These are phyloP conservation scores for Helicolenus hilgendorfi DNA, from an alignment of 2,797 vertebrate species.

Conservation along the genomic window DNA sequence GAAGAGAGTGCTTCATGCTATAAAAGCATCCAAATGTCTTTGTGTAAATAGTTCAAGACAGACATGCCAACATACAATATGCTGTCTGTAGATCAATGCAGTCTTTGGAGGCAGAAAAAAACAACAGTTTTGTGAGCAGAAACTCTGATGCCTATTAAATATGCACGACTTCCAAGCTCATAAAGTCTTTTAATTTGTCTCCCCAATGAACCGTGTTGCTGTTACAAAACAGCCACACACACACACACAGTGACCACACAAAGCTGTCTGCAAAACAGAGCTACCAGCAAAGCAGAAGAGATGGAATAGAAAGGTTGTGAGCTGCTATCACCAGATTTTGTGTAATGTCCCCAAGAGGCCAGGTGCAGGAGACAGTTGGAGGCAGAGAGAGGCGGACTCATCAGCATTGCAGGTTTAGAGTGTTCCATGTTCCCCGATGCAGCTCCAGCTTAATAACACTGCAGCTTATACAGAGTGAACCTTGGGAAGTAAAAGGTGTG, in stretches of 20 bases:
- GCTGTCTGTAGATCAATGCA: conserved; percentile 31
- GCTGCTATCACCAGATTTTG: conserved; percentile 18
- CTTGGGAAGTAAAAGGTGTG: conserved; percentile 7
- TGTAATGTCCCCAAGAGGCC: conserved; percentile 27
- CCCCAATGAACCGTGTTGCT: conserved; percentile 17
- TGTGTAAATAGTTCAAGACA: conserved; percentile 14
- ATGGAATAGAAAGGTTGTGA: conserved; percentile 2
- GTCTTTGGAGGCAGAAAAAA: background rate
- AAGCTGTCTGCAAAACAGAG: background rate
- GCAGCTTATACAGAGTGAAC: background rate
- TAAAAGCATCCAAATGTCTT: conserved; percentile 11
- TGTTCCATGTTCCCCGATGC: background rate
- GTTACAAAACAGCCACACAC: background rate
- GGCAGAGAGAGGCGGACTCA: conserved; percentile 6
- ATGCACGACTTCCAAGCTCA: conserved; percentile 1
- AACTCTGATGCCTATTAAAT: conserved; percentile 32
- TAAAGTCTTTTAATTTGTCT: conserved; percentile 37
- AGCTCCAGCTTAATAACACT: conserved; percentile 17
- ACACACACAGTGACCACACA: background rate
- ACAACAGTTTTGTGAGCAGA: conserved; percentile 15
- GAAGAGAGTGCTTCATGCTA: conserved; percentile 11
- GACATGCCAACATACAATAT: conserved; percentile 12
- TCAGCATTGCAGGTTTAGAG: conserved; percentile 35
- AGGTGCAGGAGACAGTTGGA: conserved; percentile 5
- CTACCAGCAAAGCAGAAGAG: background rate